phyloP scores from a whole-genome alignment of 2,113 vertebrate species.

The Tapirus terrestris region DNA sequence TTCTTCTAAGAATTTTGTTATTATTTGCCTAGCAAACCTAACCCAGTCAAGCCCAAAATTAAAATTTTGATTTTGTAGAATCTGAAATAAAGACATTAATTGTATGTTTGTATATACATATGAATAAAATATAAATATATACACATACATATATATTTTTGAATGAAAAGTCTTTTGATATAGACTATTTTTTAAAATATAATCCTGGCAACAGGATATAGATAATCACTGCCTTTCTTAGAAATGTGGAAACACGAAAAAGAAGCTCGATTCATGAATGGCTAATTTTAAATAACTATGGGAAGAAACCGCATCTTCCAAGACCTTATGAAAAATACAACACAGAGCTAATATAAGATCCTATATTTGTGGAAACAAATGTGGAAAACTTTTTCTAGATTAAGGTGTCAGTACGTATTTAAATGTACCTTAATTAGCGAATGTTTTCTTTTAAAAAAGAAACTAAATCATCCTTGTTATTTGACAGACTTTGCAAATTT shows the following conservation, averaged over 20 bases:
- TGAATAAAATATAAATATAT: background rate
- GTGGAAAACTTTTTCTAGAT: background rate
- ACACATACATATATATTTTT: background rate
- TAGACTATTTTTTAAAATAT: background rate
- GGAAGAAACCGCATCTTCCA: background rate
- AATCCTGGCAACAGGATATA: background rate
- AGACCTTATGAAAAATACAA: background rate
- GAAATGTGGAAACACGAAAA: background rate
- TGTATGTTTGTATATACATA: background rate
- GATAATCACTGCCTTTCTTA: background rate
- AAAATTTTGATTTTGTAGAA: background rate
- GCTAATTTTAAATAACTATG: background rate
- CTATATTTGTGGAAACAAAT: background rate
- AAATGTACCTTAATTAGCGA: background rate
- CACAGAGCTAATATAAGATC: background rate
- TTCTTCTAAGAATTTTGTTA: background rate
- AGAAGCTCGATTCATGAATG: background rate
- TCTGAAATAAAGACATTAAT: background rate
- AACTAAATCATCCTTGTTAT: background rate
- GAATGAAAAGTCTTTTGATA: background rate
- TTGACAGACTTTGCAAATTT: background rate
- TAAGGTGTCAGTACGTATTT: background rate
- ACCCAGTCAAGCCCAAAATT: background rate
- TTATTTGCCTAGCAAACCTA: background rate
- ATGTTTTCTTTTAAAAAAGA: background rate